Base-by-base conservation (phyloP, 2,888 invertebrate species). In the Tenthredo scrophulariae region DNA sequence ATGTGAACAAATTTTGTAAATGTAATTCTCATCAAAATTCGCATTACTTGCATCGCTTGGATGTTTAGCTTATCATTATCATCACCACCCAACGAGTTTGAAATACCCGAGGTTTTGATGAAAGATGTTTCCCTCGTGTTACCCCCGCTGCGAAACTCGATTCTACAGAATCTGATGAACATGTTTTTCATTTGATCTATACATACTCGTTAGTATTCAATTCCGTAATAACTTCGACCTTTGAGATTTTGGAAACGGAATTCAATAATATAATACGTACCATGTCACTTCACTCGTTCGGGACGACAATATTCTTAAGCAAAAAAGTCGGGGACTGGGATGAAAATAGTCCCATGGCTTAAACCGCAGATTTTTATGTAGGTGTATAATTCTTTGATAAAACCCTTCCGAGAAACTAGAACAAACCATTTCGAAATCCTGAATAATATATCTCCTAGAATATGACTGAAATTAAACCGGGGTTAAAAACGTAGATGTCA, bases 141-240 rank as follows among this genome's bases (percentile, higher is more conserved):
- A n/a, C n/a, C 77, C 54, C 33, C 10, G 22, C n/a, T 22, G 40
- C n/a, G 33, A 33, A 67, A 72, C 72, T 74, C 43, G 26, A 74
- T 43, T 74, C 43, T 33, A 67, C 3, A 5, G 43, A 74, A 22
- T 43, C 43, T 74, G 22, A 74, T 74, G 72, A 74, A 43, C 13
- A 22, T 40, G 7, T 40, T 40, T 40, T 5, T 43, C 22, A 67
- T 67, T 33, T 33, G 40, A 37, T 40, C 18, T 72, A 40, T 33
- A 18, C 29, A 72, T 22, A n/a, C n/a, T 72, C 37, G 40, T 72
- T 72, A 37, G 40, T 72, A 72, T 72, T 72, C 22, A 72, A n/a
- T 37, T 72, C 10, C 10, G 22, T 7, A 7, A 40, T 43, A 67
- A 67, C 67, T 67, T 67, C 29, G 29, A 18, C 26, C 0, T 29